Percentiles rank a stretch among this genome's conserved stretches.
phyloP scores from a whole-genome alignment of 1,140 invertebrate genomes.

The Ips nitidus region DNA sequence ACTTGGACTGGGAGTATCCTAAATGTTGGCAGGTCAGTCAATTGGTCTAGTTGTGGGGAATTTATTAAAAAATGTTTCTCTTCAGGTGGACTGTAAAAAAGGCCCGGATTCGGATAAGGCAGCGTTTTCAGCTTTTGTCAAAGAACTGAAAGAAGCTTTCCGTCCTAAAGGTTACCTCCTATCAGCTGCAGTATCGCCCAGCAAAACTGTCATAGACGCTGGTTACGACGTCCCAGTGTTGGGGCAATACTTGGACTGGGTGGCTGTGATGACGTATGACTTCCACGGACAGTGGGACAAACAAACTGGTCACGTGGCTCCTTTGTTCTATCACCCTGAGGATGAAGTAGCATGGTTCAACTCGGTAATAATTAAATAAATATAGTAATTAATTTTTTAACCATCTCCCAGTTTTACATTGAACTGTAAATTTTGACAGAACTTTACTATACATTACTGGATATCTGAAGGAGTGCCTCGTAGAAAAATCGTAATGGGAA shows the following conservation, averaged over 20 bases:
- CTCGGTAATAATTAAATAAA: no score
- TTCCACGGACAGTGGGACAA: constrained; percentile 86
- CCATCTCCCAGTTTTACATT: not conserved
- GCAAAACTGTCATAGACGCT: constrained; percentile 82
- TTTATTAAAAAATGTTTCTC: not conserved
- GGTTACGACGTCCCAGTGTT: constrained; percentile 79
- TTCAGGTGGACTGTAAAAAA: constrained; percentile 69
- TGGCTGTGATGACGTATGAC: constrained; percentile 83
- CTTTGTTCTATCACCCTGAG: constrained; percentile 76
- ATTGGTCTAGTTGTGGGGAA: not conserved
- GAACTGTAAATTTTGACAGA: constrained; percentile 56
- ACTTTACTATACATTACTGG: constrained; percentile 88
- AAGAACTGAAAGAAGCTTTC: constrained; percentile 74
- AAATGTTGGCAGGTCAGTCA: constrained; percentile 81
- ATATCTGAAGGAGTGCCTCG: constrained; percentile 77
- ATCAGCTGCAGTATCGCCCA: constrained; percentile 84
- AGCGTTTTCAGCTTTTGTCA: constrained; percentile 70
- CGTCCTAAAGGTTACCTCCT: constrained; percentile 72
- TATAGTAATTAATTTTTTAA: constrained; percentile 46
- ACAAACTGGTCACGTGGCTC: constrained; percentile 80
- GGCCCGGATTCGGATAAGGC: constrained; percentile 81
- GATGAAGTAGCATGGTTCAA: constrained; percentile 73
- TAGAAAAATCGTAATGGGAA: constrained; percentile 82
- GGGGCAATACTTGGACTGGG: constrained; percentile 78
- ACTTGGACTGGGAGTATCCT: constrained; percentile 91